Percentiles rank a stretch among this genome's conserved stretches.
phyloP scores from a whole-genome alignment of 2,888 invertebrate genomes.

The Torymus aiolomorphi region DNA sequence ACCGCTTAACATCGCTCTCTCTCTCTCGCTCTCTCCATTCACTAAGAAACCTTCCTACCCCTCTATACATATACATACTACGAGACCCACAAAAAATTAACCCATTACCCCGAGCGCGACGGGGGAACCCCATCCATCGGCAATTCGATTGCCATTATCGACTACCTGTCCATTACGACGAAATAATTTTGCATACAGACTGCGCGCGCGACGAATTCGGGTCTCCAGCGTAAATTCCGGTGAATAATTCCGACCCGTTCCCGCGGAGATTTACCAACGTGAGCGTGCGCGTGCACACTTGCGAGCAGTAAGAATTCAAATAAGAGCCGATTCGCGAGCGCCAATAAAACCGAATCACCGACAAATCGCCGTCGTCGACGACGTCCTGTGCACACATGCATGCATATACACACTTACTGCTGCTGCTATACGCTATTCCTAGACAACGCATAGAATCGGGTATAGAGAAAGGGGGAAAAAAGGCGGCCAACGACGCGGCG shows the following conservation, averaged over 20 bases:
- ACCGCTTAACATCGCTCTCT: no score
- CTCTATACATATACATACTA: no score
- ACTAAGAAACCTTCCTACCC: no score
- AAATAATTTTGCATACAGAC: constrained; percentile 45
- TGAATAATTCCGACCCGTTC: constrained; percentile 30
- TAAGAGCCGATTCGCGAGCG: constrained; percentile 51
- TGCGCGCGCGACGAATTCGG: background rate
- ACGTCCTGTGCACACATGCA: background rate
- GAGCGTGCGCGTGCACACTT: no score
- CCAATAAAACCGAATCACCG: constrained; percentile 52
- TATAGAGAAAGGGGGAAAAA: background rate
- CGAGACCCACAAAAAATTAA: no score
- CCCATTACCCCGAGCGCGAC: no score
- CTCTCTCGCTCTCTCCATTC: no score
- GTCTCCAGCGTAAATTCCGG: constrained; percentile 29
- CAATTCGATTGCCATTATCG: constrained; percentile 22
- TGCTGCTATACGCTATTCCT: no score
- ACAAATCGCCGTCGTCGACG: constrained; percentile 42
- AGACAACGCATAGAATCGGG: no score
- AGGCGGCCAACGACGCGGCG: background rate
- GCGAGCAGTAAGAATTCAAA: constrained; percentile 42
- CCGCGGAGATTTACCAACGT: no score
- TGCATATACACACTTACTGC: no score
- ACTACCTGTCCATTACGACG: constrained; percentile 26
- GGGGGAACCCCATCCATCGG: background rate